Percentiles rank a stretch among this genome's conserved stretches.
phyloP scores from a whole-genome alignment of 2,888 invertebrate genomes.

The Priocnemis perturbator region DNA sequence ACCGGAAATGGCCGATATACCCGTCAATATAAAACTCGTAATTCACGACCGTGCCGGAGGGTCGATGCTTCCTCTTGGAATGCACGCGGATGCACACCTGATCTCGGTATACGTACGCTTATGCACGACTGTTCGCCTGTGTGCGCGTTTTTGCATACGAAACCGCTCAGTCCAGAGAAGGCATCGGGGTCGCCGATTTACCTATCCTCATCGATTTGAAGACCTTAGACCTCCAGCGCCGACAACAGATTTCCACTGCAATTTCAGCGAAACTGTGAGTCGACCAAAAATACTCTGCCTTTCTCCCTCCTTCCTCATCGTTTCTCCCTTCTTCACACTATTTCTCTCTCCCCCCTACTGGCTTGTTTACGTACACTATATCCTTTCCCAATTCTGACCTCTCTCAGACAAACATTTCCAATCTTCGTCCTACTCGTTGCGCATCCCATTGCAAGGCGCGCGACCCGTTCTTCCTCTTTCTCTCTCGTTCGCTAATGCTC shows the following conservation, averaged over 20 bases:
- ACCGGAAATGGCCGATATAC: constrained; percentile 39
- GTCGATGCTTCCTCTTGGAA: not conserved
- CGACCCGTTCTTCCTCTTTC: too few relatives aligned
- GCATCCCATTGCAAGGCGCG: not conserved
- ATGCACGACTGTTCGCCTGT: constrained; percentile 4
- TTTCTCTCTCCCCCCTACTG: constrained; percentile 1
- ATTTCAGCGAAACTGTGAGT: not conserved
- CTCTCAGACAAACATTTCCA: not conserved
- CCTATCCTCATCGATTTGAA: not conserved
- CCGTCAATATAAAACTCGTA: constrained; percentile 40
- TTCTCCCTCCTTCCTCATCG: not conserved
- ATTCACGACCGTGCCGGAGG: constrained; percentile 33
- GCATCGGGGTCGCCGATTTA: not conserved
- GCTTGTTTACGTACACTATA: not conserved
- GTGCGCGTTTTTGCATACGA: not conserved
- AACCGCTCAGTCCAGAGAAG: constrained; percentile 2
- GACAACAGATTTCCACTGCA: constrained; percentile 2
- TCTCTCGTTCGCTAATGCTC: too few relatives aligned
- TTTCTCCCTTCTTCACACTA: not conserved
- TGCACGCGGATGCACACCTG: not conserved
- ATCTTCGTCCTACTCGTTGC: not conserved
- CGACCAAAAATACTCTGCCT: not conserved
- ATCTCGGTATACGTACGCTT: not conserved
- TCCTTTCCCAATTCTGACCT: constrained; percentile 3
- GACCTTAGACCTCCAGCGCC: not conserved